These are phyloP conservation scores for Torymus auratus DNA, from an alignment of 2,888 invertebrate genomes.

Conservation along the genomic window DNA sequence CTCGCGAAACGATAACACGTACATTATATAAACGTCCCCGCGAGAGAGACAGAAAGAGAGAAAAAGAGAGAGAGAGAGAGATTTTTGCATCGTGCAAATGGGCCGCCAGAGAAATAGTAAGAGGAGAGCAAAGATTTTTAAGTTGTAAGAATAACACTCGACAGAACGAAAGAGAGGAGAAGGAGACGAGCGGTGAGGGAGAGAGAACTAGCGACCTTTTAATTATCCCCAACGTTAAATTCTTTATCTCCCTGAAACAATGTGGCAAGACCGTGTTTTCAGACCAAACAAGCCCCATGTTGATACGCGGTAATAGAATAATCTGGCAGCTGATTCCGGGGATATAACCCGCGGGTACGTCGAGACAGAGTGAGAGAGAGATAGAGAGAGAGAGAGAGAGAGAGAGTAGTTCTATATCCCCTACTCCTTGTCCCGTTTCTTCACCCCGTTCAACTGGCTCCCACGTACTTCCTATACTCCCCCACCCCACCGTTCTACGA, in stretches of 20 bases:
- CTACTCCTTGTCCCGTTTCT: constrained; percentile 48
- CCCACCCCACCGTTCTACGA: constrained; percentile 8
- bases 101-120: background rate
- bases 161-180: background rate
- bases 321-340: constrained; percentile 80
- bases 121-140: constrained; percentile 28
- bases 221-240: constrained; percentile 82
- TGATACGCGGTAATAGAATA: constrained; percentile 85
- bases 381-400: constrained; percentile 61
- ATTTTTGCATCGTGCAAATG: background rate
- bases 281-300: constrained; percentile 83
- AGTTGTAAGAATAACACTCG: constrained; percentile 49
- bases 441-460: background rate
- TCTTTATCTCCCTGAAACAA: constrained; percentile 83
- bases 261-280: constrained; percentile 80
- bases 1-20: constrained; percentile 39
- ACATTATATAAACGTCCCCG: constrained; percentile 33
- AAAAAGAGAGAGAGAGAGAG: background rate
- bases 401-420: background rate
- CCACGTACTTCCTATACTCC: too few relatives aligned
- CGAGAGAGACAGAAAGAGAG: background rate
- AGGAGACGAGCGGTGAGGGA: background rate
- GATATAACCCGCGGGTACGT: constrained; percentile 74
- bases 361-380: constrained; percentile 33
- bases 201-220: constrained; percentile 71